A percentile compares a stretch with the other conserved stretches of the same genome.
These are phyloP conservation scores for Oryzias curvinotus DNA, from an alignment of 2,113 vertebrate genomes.

Conservation along the genomic window DNA sequence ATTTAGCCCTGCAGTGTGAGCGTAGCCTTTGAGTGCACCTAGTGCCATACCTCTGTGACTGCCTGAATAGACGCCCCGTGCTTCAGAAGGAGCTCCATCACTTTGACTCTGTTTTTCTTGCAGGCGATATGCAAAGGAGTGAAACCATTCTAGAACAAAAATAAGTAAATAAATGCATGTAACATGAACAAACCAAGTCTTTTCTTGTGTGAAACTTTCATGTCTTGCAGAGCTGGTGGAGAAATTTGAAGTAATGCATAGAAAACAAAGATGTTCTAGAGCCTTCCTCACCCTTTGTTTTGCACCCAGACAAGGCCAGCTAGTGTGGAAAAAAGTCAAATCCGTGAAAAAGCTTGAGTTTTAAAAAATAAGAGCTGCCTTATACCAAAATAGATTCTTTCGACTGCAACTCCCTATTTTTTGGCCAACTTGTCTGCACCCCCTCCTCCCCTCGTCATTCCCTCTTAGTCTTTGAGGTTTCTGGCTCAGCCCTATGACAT, in stretches of 20 bases:
- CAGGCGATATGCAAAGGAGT: slow-evolving; percentile 98
- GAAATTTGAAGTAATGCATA: slow-evolving; percentile 37
- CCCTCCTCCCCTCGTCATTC: slow-evolving; percentile 14
- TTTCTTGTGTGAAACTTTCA: slow-evolving; percentile 4
- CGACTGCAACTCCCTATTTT: slow-evolving; percentile 43
- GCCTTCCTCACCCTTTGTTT: slow-evolving; percentile 6
- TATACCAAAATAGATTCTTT: slow-evolving; percentile 46
- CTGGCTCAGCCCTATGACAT: slow-evolving; percentile 68
- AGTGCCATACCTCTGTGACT: slow-evolving; percentile 87
- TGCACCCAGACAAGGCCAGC: slow-evolving; percentile 40
- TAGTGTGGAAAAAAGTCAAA: slow-evolving; percentile 61
- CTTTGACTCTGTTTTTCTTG: slow-evolving; percentile 98
- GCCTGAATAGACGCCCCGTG: slow-evolving; percentile 97
- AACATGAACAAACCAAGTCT: slow-evolving; percentile 1
- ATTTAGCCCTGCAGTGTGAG: too few relatives aligned
- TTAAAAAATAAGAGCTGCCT: slow-evolving; percentile 20
- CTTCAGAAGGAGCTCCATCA: slow-evolving; percentile 98
- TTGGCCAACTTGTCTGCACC: slow-evolving; percentile 23
- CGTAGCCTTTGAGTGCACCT: too few relatives aligned
- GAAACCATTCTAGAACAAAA: slow-evolving; percentile 89
- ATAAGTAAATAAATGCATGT: slow-evolving; percentile 1
- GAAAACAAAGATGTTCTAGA: slow-evolving; percentile 42
- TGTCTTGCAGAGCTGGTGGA: slow-evolving; percentile 8
- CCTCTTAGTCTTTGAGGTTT: slow-evolving; percentile 56
- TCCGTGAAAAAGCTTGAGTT: slow-evolving; percentile 8